These are phyloP conservation scores for Limonius californicus DNA, from an alignment of 1,140 invertebrate genomes.

Conservation along the genomic window DNA sequence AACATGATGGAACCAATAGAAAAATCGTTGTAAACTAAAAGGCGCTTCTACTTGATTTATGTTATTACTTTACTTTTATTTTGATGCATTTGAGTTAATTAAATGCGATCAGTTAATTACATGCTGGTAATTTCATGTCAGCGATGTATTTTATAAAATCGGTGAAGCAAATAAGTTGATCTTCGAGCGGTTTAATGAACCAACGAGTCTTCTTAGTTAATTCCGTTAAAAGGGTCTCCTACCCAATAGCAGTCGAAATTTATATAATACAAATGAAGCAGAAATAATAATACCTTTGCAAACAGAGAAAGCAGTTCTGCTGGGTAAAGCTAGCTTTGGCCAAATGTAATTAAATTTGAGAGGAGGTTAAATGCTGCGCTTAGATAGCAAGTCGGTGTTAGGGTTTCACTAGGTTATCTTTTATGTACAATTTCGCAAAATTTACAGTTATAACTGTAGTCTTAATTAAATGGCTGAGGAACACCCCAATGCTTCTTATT, in stretches of 20 bases:
- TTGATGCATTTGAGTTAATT: too few species aligned
- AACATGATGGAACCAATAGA: too few species aligned
- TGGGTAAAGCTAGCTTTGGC: not conserved
- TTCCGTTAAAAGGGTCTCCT: not conserved
- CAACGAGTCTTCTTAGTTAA: too few species aligned
- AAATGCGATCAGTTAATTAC: too few species aligned
- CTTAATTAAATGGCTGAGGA: conserved; percentile 21
- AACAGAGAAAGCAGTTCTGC: not conserved
- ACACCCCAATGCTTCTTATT: conserved; percentile 18
- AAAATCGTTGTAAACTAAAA: too few species aligned
- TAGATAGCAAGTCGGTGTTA: conserved; percentile 18
- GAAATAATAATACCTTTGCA: conserved; percentile 1
- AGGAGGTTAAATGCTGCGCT: conserved; percentile 20
- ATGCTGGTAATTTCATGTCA: too few species aligned
- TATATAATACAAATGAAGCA: not conserved
- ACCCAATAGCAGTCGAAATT: not conserved
- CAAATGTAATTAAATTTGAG: conserved; percentile 2
- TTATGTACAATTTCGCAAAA: conserved; percentile 23
- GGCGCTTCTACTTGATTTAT: too few species aligned
- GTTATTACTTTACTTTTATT: too few species aligned
- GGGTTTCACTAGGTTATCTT: conserved; percentile 20
- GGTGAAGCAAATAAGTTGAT: too few species aligned
- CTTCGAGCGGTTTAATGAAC: too few species aligned
- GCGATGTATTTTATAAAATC: too few species aligned
- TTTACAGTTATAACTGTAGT: conserved; percentile 21